A percentile compares a stretch with the other conserved stretches of the same genome.
Conservation (phyloP, 1,140 invertebrate genomes). For the Dendroctonus valens region DNA sequence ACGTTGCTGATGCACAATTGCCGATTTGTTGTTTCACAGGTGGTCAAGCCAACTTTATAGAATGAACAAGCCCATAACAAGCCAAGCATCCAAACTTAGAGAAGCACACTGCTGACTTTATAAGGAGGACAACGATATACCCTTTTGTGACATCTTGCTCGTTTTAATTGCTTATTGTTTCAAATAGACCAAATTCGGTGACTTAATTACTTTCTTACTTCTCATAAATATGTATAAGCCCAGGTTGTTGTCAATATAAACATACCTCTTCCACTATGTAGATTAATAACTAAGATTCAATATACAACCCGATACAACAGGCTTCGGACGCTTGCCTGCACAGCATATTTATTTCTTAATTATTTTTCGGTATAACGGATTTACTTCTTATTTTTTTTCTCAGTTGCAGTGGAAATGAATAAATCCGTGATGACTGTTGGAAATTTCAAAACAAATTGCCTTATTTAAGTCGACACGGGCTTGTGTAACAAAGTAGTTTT, state of each 20-base stretch:
- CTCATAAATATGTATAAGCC: constrained; percentile 14
- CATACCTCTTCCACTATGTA: neutral
- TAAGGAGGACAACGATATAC: constrained; percentile 12
- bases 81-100: constrained; percentile 7
- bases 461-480: constrained; percentile 8
- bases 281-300: constrained; percentile 14
- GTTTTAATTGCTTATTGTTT: constrained; percentile 27
- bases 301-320: neutral
- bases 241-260: neutral
- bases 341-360: constrained; percentile 9
- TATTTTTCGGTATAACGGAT: constrained; percentile 8
- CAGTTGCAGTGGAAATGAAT: constrained; percentile 4
- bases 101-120: constrained; percentile 7
- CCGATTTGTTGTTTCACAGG: constrained; percentile 1
- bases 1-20: no score
- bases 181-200: constrained; percentile 17
- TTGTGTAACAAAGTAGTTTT: constrained; percentile 19
- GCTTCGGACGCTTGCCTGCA: neutral
- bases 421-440: constrained; percentile 14
- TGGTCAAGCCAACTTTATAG: constrained; percentile 5
- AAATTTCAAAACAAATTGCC: constrained; percentile 5
- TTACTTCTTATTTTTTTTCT: constrained; percentile 1
- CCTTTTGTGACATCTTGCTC: constrained; percentile 22
- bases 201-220: constrained; percentile 22
- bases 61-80: constrained; percentile 10